Evolutionary conservation across 2,888 invertebrate genomes (phyloP).

Genomic region (Chalcis sispes): DNA sequence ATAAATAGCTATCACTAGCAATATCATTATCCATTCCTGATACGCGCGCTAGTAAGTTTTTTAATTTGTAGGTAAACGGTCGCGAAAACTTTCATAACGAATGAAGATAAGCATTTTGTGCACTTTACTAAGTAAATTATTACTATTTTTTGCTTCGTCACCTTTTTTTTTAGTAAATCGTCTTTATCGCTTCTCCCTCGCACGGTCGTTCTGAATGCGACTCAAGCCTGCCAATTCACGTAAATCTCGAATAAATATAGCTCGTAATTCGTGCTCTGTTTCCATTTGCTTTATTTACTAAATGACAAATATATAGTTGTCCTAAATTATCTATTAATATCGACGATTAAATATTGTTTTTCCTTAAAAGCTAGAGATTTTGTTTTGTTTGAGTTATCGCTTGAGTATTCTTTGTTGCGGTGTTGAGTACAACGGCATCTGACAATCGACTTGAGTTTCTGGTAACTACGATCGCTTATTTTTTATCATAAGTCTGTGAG

Average conservation of each 20-base stretch:
- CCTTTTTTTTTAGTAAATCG: conserved; percentile 1
- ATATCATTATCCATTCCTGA: too few species aligned
- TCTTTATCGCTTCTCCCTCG: conserved; percentile 35
- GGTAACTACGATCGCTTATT: too few species aligned
- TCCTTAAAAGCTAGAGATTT: conserved; percentile 1
- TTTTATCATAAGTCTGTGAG: not conserved
- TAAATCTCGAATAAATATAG: not conserved
- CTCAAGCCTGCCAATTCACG: not conserved
- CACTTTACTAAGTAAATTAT: not conserved
- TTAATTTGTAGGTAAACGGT: too few species aligned
- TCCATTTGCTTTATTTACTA: not conserved
- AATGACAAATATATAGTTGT: not conserved
- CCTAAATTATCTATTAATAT: too few species aligned
- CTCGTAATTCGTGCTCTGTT: conserved; percentile 19
- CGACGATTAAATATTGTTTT: not conserved
- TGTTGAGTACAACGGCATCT: not conserved
- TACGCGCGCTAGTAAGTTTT: too few species aligned
- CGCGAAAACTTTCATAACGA: not conserved
- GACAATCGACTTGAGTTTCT: not conserved
- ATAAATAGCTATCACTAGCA: too few species aligned
- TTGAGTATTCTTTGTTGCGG: not conserved
- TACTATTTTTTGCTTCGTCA: not conserved
- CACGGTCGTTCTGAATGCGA: not conserved
- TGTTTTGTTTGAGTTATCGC: too few species aligned
- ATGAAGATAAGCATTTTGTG: not conserved